These are phyloP conservation scores for Dinothrombium tinctorium DNA, from an alignment of 1,140 invertebrate species.

Conservation along the genomic window DNA sequence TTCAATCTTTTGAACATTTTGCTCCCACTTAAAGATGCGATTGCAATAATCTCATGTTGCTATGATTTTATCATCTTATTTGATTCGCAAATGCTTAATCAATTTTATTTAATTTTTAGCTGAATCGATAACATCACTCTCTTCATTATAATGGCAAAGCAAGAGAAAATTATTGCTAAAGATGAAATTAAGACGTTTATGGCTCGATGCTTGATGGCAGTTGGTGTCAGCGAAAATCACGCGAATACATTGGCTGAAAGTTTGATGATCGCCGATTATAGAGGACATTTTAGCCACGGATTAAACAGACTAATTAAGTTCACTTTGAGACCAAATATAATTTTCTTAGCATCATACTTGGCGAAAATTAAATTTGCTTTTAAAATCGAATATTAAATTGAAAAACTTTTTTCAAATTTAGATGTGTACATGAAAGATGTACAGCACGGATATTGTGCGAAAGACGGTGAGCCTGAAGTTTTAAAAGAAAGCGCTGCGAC, in stretches of 20 bases:
- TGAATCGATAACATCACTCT: too few species aligned
- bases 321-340: too few species aligned
- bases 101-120: too few species aligned
- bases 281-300: constrained; percentile 77
- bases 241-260: constrained; percentile 47
- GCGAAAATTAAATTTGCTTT: constrained; percentile 10
- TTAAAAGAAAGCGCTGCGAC: constrained; percentile 47
- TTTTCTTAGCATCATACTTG: too few species aligned
- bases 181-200: not conserved
- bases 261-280: constrained; percentile 52
- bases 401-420: constrained; percentile 17
- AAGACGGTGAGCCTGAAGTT: constrained; percentile 32
- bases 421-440: constrained; percentile 34
- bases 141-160: too few species aligned
- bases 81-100: too few species aligned
- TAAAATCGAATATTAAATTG: constrained; percentile 3
- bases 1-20: too few species aligned
- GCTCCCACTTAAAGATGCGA: too few species aligned
- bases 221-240: constrained; percentile 22
- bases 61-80: too few species aligned
- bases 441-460: constrained; percentile 21
- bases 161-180: too few species aligned
- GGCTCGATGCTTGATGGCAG: not conserved
- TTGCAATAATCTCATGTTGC: too few species aligned
- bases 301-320: constrained; percentile 67